phyloP scores from a whole-genome alignment of 2,888 invertebrate genomes.

The Linnaemya tessellans region DNA sequence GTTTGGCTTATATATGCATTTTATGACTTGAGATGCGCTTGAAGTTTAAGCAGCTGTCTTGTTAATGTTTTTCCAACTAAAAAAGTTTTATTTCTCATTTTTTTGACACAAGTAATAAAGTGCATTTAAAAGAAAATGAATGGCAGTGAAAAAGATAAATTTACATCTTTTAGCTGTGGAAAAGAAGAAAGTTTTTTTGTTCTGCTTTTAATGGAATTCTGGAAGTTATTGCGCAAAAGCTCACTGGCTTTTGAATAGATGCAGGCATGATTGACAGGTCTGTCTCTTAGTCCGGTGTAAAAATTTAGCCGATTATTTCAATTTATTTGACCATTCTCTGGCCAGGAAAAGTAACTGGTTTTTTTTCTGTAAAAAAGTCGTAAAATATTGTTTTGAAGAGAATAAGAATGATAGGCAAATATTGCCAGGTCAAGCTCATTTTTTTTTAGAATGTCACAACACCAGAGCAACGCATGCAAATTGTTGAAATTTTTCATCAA shows the following conservation, averaged over 20 bases:
- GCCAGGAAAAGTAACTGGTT: not conserved
- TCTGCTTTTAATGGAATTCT: not conserved
- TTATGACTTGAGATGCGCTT: slow-evolving; percentile 13
- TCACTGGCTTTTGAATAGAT: not conserved
- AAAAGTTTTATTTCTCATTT: not conserved
- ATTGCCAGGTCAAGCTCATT: no score
- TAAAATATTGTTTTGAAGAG: no score
- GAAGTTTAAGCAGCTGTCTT: slow-evolving; percentile 49
- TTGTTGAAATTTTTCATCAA: no score
- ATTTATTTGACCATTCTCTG: not conserved
- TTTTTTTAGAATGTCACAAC: no score
- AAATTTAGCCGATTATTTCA: not conserved
- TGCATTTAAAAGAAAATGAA: not conserved
- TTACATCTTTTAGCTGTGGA: not conserved
- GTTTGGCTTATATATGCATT: slow-evolving; percentile 3
- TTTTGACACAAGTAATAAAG: not conserved
- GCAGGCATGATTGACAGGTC: not conserved
- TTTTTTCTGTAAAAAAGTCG: not conserved
- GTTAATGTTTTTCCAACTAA: slow-evolving; percentile 22
- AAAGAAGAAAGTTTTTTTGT: not conserved
- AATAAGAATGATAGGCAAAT: no score
- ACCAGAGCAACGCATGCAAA: no score
- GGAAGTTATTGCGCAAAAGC: not conserved
- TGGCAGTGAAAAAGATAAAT: slow-evolving; percentile 10
- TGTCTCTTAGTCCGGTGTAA: not conserved